phyloP scores from a whole-genome alignment of 2,797 vertebrate genomes.

The Danionella dracula region DNA sequence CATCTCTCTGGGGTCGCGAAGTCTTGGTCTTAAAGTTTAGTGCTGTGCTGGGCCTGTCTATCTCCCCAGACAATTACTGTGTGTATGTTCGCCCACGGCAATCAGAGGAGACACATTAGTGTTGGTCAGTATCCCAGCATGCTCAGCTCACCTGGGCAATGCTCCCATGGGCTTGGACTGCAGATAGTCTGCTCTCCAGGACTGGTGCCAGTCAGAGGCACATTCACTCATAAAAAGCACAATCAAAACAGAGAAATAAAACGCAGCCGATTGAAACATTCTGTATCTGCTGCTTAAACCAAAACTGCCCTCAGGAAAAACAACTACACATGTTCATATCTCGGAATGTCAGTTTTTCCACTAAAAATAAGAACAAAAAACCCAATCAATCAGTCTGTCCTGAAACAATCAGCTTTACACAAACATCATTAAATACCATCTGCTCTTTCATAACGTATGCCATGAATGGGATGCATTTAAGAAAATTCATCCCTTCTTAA shows the following conservation, averaged over 20 bases:
- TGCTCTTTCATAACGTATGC: too few species aligned
- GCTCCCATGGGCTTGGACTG: conserved; percentile 35
- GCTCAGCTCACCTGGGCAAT: conserved; percentile 44
- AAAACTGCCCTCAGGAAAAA: not conserved
- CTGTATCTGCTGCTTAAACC: conserved; percentile 11
- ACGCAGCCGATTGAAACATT: not conserved
- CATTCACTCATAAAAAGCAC: conserved; percentile 21
- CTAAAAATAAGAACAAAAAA: too few species aligned
- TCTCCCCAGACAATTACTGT: conserved; percentile 45
- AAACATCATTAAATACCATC: too few species aligned
- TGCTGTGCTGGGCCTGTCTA: conserved; percentile 34
- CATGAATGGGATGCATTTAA: too few species aligned
- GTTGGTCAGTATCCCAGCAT: conserved; percentile 50
- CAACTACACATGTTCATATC: too few species aligned
- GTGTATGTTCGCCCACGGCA: conserved; percentile 44
- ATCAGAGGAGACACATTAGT: conserved; percentile 47
- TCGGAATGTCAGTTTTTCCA: too few species aligned
- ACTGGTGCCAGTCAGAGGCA: conserved; percentile 37
- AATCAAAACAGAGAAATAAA: conserved; percentile 10
- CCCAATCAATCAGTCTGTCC: too few species aligned
- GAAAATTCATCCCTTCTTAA: too few species aligned
- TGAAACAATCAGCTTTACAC: too few species aligned
- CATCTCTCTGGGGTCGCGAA: conserved; percentile 16
- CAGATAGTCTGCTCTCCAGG: conserved; percentile 28
- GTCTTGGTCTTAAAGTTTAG: conserved; percentile 33